Base-by-base conservation (phyloP, 1,140 invertebrate genomes). In the Globodera ellingtonae region DNA sequence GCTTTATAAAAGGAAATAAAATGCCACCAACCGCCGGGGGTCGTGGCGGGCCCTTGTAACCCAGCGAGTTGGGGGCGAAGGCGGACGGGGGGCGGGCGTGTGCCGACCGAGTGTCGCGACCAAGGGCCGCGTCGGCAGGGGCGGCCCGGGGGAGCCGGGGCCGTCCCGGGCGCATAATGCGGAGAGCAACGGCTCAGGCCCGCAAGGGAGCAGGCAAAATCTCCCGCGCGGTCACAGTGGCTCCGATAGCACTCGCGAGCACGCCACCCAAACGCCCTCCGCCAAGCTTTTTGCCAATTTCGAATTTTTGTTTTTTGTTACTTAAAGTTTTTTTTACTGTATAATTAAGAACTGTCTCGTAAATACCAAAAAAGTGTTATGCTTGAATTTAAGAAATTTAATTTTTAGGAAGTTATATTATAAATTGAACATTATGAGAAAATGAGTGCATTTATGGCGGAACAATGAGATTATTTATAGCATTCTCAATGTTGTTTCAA, bases 121-220 rank as follows among this genome's bases (percentile, higher is more conserved):
- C 77, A 80, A 80, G 75, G 70, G 76, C 75, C 79, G 70, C 56
- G 79, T 80, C 79, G 70, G 80, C 79, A 80, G 69, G 79, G 65
- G 79, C 46, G 46, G 47, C 21, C 71, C 6, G 74, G 46, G 74
- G 72, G 65, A 79, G 62, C 74, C 46, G 9, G 48, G 35, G 59
- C 77, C 46, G n/a, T 80, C 15, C 72, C 77, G 72, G 79, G 81
- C 69, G 79, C 71, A 75, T 52, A 80, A 80, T 74, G 79, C 81
- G 79, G 46, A 21, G 69, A 35, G 79, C 77, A 80, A 66, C 59
- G 79, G 79, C 70, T 80, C 75, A 80, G 79, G 79, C 65, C 79
- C 79, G 59, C 62, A 80, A 80, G 79, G 79, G 65, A 80, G 79
- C 79, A 80, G 79, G 70, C 79, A 79, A 80, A 80, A 80, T 50